Base-by-base conservation (phyloP, 2,888 invertebrate species). In the Dryadula phaetusa region DNA sequence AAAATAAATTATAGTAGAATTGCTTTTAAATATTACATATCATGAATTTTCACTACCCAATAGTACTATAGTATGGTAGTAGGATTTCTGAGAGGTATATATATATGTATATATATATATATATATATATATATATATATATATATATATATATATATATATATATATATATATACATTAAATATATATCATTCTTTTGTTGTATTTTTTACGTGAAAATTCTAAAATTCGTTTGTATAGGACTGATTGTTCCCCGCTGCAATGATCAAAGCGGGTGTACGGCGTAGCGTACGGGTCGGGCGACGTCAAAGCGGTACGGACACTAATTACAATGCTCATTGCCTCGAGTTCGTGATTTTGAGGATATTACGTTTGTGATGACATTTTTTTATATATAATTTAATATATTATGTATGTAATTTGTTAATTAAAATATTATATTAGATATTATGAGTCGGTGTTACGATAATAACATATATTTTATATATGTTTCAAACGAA, bases 221-320 rank as follows among this genome's bases (percentile, higher is more conserved):
- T 60, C 32, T 42, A 60, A 28, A 60, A 44, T 42, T 40, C 37
- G 54, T 56, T 64, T 64, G 56, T 64, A 37, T 47, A 47, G 37
- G 64, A 47, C 46, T 52, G 52, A 62, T 47, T 37, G 44, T 46
- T 16, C 6, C 18, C 46, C 56, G 64, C 46, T 56, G 58, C 37
- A 58, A n/a, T 49, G 64, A 64, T 64, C 64, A 65, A 65, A 65
- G 60, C 40, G 18, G 14, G 46, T 10, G 37, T 18, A 46, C 7
- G n/a, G 49, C 49, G 37, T 16, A 18, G 32, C n/a, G 64, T 58
- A 28, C 64, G 64, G 47, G 58, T 28, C 28, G 16, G 64, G 47
- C 49, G 40, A 65, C 54, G 40, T 32, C 58, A 65, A 65, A 49
- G 64, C 56, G 25, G 10, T 40, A 16, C 16, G 47, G 40, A 28